These are phyloP conservation scores for Xestia c-nigrum DNA, from an alignment of 2,888 invertebrate genomes.

Conservation along the genomic window DNA sequence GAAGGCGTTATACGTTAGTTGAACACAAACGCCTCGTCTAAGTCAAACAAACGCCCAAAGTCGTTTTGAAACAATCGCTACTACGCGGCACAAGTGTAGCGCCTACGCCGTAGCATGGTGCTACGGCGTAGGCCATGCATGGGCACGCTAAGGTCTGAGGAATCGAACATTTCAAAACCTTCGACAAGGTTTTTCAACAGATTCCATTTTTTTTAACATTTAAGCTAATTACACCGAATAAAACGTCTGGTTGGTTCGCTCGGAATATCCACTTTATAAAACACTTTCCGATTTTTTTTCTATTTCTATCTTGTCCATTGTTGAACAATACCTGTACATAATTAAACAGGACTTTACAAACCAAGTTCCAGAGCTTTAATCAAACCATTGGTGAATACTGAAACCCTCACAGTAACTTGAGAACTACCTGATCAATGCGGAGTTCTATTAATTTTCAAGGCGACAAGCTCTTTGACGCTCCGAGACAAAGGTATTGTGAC, in stretches of 20 bases:
- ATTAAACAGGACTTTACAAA: slow-evolving; percentile 25
- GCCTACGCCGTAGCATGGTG: slow-evolving; percentile 25
- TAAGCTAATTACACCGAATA: background rate
- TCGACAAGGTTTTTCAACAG: background rate
- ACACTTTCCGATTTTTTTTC: background rate
- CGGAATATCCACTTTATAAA: background rate
- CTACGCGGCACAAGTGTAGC: background rate
- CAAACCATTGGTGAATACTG: slow-evolving; percentile 25
- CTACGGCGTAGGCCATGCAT: slow-evolving; percentile 14
- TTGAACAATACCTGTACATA: background rate
- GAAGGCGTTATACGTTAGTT: too few relatives aligned
- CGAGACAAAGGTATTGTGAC: slow-evolving; percentile 45
- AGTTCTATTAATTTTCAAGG: slow-evolving; percentile 49
- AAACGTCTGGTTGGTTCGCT: background rate
- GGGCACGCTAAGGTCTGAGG: too few relatives aligned
- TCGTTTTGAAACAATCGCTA: background rate
- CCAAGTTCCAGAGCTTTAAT: slow-evolving; percentile 39
- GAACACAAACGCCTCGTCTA: background rate
- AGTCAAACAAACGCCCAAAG: background rate
- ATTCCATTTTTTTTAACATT: background rate
- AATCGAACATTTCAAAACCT: background rate
- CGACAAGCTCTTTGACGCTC: slow-evolving; percentile 40
- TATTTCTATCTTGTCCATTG: background rate
- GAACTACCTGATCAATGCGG: slow-evolving; percentile 43
- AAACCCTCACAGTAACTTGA: slow-evolving; percentile 37